Percentiles rank a stretch among this genome's conserved stretches.
These are phyloP conservation scores for Aplidium turbinatum DNA, from an alignment of 23 tunicate species.

Conservation along the genomic window DNA sequence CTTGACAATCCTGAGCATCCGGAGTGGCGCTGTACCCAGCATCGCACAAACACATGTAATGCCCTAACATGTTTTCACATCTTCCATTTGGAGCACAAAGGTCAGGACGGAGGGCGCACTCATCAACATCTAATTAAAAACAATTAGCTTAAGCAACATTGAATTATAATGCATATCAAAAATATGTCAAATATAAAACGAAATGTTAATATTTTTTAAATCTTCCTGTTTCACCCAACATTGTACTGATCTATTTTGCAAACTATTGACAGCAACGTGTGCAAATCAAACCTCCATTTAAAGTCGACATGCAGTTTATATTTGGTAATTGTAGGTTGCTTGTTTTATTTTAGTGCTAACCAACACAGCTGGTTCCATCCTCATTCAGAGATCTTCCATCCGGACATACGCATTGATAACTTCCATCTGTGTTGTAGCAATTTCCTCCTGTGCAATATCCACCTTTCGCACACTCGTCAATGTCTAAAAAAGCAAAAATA, in stretches of 20 bases:
- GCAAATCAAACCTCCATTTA: no score
- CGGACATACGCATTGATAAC: slow-evolving; percentile 78
- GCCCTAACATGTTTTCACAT: slow-evolving; percentile 94
- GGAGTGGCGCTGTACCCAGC: slow-evolving; percentile 77
- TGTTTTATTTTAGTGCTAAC: no score
- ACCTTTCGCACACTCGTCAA: slow-evolving; percentile 9
- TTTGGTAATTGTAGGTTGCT: no score
- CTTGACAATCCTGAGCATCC: slow-evolving; percentile 67
- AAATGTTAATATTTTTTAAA: not conserved
- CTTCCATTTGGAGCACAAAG: slow-evolving; percentile 89
- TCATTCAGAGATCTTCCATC: slow-evolving; percentile 52
- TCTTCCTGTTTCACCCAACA: no score
- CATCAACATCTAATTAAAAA: slow-evolving; percentile 74
- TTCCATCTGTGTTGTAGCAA: slow-evolving; percentile 85
- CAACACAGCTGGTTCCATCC: slow-evolving; percentile 12
- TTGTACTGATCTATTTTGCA: no score
- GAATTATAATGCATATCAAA: not conserved
- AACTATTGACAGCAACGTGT: no score
- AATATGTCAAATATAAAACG: not conserved
- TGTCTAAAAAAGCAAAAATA: slow-evolving; percentile 12
- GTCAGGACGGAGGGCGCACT: slow-evolving; percentile 78
- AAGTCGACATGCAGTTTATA: no score
- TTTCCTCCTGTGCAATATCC: slow-evolving; percentile 51
- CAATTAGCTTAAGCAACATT: not conserved
- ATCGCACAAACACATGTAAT: slow-evolving; percentile 87